A percentile compares a stretch with the other conserved stretches of the same genome.
These are phyloP conservation scores for Acanthurus lineatus DNA, from an alignment of 2,797 vertebrate species.

Conservation along the genomic window DNA sequence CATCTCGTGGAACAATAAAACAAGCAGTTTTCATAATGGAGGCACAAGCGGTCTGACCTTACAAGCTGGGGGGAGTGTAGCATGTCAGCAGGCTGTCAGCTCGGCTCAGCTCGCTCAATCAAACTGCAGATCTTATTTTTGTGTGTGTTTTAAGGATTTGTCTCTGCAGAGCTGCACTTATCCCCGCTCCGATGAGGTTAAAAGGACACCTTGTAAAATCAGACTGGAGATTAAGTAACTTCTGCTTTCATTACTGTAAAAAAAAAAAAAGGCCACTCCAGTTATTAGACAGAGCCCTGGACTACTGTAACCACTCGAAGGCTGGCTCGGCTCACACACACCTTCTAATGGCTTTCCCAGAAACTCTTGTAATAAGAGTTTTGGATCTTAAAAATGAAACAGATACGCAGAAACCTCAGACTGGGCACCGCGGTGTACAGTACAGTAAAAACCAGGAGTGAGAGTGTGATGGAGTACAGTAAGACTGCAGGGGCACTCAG, in stretches of 20 bases:
- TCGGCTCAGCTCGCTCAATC: constrained; percentile 24
- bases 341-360: constrained; percentile 83
- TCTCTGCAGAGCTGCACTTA: constrained; percentile 49
- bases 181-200: constrained; percentile 55
- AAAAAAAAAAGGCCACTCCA: constrained; percentile 54
- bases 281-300: constrained; percentile 66
- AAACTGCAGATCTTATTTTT: constrained; percentile 32
- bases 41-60: constrained; percentile 49
- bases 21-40: constrained; percentile 53
- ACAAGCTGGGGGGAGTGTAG: constrained; percentile 46
- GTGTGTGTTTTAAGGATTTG: constrained; percentile 69
- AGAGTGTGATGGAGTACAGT: constrained; percentile 34
- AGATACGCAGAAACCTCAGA: constrained; percentile 55
- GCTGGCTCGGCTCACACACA: constrained; percentile 80
- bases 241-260: constrained; percentile 54
- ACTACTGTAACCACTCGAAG: constrained; percentile 64
- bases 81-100: constrained; percentile 48
- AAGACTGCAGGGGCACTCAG: constrained; percentile 5
- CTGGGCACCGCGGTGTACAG: constrained; percentile 52
- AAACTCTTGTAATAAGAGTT: constrained; percentile 60
- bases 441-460: constrained; percentile 13
- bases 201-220: constrained; percentile 80
- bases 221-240: constrained; percentile 66
- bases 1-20: constrained; percentile 67
- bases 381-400: constrained; percentile 70